Conservation (phyloP, 2,797 vertebrate species). For the Neopelma chrysocephalum region DNA sequence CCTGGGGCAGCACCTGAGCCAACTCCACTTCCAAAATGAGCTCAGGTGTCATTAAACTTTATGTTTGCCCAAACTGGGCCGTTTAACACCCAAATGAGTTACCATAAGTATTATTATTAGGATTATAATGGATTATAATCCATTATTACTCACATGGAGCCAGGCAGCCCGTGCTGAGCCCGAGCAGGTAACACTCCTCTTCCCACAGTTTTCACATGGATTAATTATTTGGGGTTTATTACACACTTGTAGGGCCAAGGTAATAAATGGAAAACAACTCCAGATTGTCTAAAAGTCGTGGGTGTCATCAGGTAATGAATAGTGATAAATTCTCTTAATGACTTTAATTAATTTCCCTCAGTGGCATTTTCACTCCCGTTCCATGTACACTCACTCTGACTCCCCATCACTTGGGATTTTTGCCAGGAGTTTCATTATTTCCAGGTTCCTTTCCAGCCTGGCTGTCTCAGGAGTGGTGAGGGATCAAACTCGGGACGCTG, state of each 20-base stretch:
- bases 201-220: not conserved
- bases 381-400: not conserved
- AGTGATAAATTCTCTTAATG: not conserved
- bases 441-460: not conserved
- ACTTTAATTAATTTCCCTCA: conserved; percentile 42
- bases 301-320: not conserved
- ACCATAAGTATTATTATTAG: not conserved
- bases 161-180: not conserved
- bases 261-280: not conserved
- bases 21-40: not conserved
- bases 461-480: not conserved
- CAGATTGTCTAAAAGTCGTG: not conserved
- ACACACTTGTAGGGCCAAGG: not conserved
- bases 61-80: not conserved
- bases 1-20: not conserved
- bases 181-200: not conserved
- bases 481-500: not conserved
- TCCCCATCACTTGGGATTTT: not conserved
- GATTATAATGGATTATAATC: not conserved
- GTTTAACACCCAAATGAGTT: not conserved
- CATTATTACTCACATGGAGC: not conserved
- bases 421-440: conserved; percentile 33
- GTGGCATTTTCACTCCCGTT: conserved; percentile 30
- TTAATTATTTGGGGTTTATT: not conserved
- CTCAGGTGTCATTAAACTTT: not conserved